phyloP scores from a whole-genome alignment of 2,888 invertebrate species.

The Dynastes tityus region DNA sequence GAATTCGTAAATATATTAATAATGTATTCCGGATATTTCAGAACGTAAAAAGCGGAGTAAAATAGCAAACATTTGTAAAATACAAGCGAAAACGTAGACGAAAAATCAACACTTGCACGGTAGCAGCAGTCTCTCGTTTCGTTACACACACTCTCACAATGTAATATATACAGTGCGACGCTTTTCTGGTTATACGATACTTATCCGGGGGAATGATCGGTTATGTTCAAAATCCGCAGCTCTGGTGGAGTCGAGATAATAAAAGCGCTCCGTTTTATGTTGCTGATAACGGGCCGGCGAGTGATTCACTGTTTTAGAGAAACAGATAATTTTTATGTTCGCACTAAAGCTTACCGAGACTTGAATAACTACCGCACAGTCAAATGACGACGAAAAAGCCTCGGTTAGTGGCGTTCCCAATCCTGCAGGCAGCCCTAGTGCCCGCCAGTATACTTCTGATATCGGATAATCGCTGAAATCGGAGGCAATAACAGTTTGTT shows the following conservation, averaged over 20 bases:
- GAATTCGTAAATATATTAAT: no score
- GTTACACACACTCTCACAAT: slow-evolving; percentile 32
- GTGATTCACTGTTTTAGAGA: slow-evolving; percentile 53
- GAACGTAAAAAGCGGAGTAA: not conserved
- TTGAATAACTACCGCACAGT: slow-evolving; percentile 51
- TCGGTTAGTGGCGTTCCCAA: slow-evolving; percentile 37
- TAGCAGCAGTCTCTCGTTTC: slow-evolving; percentile 16
- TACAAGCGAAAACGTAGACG: slow-evolving; percentile 4
- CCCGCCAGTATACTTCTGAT: slow-evolving; percentile 44
- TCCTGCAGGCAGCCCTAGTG: slow-evolving; percentile 9
- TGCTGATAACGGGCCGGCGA: slow-evolving; percentile 52
- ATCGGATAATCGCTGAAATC: slow-evolving; percentile 47
- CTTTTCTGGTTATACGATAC: slow-evolving; percentile 42
- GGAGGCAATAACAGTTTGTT: slow-evolving; percentile 46
- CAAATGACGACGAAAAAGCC: slow-evolving; percentile 47
- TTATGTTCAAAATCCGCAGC: slow-evolving; percentile 46
- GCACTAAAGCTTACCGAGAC: slow-evolving; percentile 51
- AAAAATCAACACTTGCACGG: not conserved
- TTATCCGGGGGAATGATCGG: slow-evolving; percentile 47
- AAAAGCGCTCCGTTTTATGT: slow-evolving; percentile 52
- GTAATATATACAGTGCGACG: slow-evolving; percentile 44
- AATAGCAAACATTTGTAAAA: not conserved
- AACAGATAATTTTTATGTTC: slow-evolving; percentile 54
- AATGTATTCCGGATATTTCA: not conserved
- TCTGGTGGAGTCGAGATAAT: slow-evolving; percentile 50